Evolutionary conservation across 1,140 invertebrate genomes (phyloP).

Genomic region (Bombus superbus): DNA sequence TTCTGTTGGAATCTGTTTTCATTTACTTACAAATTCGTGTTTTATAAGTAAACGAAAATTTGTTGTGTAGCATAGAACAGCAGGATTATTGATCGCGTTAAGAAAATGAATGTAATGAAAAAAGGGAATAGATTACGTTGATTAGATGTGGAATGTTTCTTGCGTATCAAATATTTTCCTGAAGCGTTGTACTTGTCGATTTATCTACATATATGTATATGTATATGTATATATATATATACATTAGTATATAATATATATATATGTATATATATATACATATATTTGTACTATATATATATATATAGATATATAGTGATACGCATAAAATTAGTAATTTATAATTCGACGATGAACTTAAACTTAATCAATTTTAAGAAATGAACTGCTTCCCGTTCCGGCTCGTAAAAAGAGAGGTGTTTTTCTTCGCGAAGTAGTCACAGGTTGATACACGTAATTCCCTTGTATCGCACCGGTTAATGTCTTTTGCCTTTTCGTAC

Average conservation of each 20-base stretch:
- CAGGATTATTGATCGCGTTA: not conserved
- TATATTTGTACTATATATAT: no score
- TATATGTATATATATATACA: no score
- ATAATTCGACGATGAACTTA: not conserved
- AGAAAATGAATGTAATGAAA: not conserved
- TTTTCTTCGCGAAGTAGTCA: slow-evolving; percentile 77
- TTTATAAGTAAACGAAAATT: not conserved
- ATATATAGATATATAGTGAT: not conserved
- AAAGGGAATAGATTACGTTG: not conserved
- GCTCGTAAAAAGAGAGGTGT: slow-evolving; percentile 74
- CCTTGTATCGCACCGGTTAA: slow-evolving; percentile 76
- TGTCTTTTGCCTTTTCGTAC: slow-evolving; percentile 77
- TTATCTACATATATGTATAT: not conserved
- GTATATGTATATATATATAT: no score
- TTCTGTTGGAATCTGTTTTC: not conserved
- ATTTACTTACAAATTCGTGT: not conserved
- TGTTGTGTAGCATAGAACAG: not conserved
- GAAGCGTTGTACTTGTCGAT: not conserved
- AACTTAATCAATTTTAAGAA: slow-evolving; percentile 77
- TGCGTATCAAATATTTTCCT: slow-evolving; percentile 10
- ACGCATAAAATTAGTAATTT: slow-evolving; percentile 42
- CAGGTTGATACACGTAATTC: slow-evolving; percentile 81
- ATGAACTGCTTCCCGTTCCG: slow-evolving; percentile 68
- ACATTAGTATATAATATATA: no score
- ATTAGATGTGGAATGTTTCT: not conserved